These are phyloP conservation scores for Acronicta aceris DNA, from an alignment of 2,888 invertebrate genomes.

Conservation along the genomic window DNA sequence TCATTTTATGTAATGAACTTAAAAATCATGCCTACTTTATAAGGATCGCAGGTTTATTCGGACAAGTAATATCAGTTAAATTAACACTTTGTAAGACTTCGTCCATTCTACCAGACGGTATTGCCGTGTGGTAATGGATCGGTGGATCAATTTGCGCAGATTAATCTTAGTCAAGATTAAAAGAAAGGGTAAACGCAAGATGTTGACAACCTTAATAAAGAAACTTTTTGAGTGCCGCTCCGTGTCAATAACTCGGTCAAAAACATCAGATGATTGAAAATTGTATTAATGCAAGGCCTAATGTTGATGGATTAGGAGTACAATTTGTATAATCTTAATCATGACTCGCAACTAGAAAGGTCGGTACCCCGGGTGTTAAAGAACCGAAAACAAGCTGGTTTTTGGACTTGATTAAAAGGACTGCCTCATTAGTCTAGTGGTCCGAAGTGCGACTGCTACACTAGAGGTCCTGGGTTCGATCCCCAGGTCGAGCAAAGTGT, in stretches of 20 bases:
- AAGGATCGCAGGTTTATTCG: neutral
- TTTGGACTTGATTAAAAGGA: too few relatives aligned
- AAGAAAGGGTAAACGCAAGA: neutral
- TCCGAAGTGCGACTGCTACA: too few relatives aligned
- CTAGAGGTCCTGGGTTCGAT: too few relatives aligned
- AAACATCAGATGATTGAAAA: neutral
- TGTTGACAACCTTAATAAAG: conserved; percentile 29
- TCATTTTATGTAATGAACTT: too few relatives aligned
- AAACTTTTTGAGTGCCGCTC: conserved; percentile 19
- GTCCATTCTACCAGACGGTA: neutral
- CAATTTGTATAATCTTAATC: neutral
- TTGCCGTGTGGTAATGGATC: neutral
- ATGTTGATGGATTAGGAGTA: neutral
- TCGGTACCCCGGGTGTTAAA: too few relatives aligned
- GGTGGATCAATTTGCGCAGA: neutral
- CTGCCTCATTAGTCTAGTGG: too few relatives aligned
- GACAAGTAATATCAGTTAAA: neutral
- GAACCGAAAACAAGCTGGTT: too few relatives aligned
- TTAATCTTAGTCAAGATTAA: too few relatives aligned
- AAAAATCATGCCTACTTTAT: too few relatives aligned
- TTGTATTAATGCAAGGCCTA: too few relatives aligned
- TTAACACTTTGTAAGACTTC: neutral
- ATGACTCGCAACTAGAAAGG: neutral
- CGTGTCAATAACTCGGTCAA: conserved; percentile 13
- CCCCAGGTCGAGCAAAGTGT: too few relatives aligned